phyloP scores from a whole-genome alignment of 92 coral and sea anemone genomes.

The Meandrina meandrites region DNA sequence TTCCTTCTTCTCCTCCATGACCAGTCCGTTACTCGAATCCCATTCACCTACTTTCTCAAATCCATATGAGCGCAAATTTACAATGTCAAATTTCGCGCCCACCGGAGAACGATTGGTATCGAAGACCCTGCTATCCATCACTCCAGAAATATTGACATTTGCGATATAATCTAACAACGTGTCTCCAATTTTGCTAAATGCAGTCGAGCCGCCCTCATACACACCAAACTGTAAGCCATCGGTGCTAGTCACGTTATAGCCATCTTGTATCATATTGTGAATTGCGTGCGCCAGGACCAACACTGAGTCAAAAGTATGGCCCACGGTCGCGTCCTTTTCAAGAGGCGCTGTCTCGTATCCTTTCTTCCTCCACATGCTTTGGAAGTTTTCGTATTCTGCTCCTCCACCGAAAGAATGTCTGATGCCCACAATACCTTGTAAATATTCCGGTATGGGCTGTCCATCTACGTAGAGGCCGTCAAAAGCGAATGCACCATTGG shows the following conservation, averaged over 20 bases:
- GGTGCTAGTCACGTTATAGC: constrained; percentile 43
- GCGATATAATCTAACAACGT: constrained; percentile 53
- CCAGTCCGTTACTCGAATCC: constrained; percentile 63
- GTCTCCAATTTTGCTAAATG: constrained; percentile 61
- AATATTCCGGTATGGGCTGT: constrained; percentile 60
- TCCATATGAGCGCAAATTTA: constrained; percentile 80
- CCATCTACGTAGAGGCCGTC: constrained; percentile 60
- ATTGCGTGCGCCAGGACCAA: constrained; percentile 70
- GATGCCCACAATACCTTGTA: constrained; percentile 80
- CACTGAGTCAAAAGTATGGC: constrained; percentile 85
- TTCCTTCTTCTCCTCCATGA: constrained; percentile 73
- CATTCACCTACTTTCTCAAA: constrained; percentile 81
- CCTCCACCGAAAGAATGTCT: constrained; percentile 75
- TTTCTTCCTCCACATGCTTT: constrained; percentile 58
- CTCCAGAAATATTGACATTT: constrained; percentile 71
- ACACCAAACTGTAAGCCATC: constrained; percentile 52
- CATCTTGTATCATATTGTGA: constrained; percentile 67
- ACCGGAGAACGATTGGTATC: constrained; percentile 59
- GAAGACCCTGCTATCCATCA: constrained; percentile 58
- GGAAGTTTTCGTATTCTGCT: constrained; percentile 45
- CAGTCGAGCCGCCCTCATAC: constrained; percentile 20
- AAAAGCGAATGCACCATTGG: constrained; percentile 73
- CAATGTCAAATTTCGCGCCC: constrained; percentile 68
- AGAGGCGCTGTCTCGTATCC: constrained; percentile 45
- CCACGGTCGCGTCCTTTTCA: constrained; percentile 70